Conservation (phyloP, 92 coral and sea anemone species). For the Zoanthus sociatus region DNA sequence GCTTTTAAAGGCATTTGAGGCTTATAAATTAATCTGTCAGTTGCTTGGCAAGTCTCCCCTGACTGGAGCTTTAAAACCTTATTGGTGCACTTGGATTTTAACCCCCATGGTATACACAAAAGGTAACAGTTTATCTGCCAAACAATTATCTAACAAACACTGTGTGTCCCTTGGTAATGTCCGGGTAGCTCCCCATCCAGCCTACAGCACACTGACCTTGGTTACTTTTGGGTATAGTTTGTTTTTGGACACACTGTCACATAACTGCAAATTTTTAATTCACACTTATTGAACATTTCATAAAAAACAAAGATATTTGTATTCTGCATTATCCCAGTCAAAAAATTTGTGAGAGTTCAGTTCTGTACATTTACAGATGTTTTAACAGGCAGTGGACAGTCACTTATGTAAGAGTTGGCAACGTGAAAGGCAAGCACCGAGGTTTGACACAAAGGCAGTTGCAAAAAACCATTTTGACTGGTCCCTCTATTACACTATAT, state of each 20-base stretch:
- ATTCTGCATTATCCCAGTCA: neutral
- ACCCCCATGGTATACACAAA: neutral
- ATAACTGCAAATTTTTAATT: neutral
- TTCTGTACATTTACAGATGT: neutral
- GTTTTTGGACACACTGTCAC: neutral
- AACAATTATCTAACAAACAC: neutral
- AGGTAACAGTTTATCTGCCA: neutral
- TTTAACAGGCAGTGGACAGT: neutral
- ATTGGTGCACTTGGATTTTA: neutral
- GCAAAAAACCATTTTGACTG: constrained; percentile 25
- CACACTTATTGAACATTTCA: neutral
- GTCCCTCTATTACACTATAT: neutral
- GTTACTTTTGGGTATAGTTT: neutral
- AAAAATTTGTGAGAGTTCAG: neutral
- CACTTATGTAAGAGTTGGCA: neutral
- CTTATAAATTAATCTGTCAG: neutral
- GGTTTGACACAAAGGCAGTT: constrained; percentile 47
- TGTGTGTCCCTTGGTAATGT: neutral
- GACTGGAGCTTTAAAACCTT: neutral
- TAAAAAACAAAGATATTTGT: neutral
- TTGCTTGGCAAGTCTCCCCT: neutral
- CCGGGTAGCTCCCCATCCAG: constrained; percentile 26
- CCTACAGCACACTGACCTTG: neutral
- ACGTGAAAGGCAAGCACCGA: constrained; percentile 11
- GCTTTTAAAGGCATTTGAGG: neutral